phyloP scores from a whole-genome alignment of 2,888 invertebrate species.

The Auanema freiburgensis region DNA sequence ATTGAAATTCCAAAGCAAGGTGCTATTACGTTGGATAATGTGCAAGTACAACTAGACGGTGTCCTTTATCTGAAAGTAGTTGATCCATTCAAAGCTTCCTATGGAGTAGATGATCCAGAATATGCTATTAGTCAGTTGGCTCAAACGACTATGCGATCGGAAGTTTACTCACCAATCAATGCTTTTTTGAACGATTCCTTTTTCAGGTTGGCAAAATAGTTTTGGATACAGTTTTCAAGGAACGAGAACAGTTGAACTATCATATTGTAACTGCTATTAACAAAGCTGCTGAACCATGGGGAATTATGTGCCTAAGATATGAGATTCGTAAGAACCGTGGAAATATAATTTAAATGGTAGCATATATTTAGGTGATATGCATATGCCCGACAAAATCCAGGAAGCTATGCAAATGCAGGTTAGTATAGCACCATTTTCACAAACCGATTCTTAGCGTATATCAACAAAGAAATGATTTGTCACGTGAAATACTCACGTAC shows the following conservation, averaged over 20 bases:
- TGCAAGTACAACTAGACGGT: slow-evolving; percentile 92
- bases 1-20: slow-evolving; percentile 93
- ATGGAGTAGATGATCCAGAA: slow-evolving; percentile 98
- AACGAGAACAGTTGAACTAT: slow-evolving; percentile 90
- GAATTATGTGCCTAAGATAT: slow-evolving; percentile 90
- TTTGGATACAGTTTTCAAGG: slow-evolving; percentile 88
- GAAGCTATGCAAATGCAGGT: slow-evolving; percentile 99
- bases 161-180: slow-evolving; percentile 65
- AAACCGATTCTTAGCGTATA: too few relatives aligned
- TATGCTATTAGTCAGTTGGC: slow-evolving; percentile 98
- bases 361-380: slow-evolving; percentile 77
- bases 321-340: slow-evolving; percentile 76
- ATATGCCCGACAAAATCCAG: slow-evolving; percentile 84
- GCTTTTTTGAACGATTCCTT: background rate
- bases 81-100: slow-evolving; percentile 90
- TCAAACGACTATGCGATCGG: slow-evolving; percentile 98
- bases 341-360: too few relatives aligned
- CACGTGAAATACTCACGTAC: too few relatives aligned
- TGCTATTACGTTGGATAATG: slow-evolving; percentile 96
- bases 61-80: slow-evolving; percentile 90
- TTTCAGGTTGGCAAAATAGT: slow-evolving; percentile 80
- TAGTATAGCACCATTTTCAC: too few relatives aligned
- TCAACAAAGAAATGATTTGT: too few relatives aligned
- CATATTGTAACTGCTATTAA: slow-evolving; percentile 94
- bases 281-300: slow-evolving; percentile 97